A percentile compares a stretch with the other conserved stretches of the same genome.
phyloP scores from a whole-genome alignment of 1,140 invertebrate genomes.

The Bombus picipes region DNA sequence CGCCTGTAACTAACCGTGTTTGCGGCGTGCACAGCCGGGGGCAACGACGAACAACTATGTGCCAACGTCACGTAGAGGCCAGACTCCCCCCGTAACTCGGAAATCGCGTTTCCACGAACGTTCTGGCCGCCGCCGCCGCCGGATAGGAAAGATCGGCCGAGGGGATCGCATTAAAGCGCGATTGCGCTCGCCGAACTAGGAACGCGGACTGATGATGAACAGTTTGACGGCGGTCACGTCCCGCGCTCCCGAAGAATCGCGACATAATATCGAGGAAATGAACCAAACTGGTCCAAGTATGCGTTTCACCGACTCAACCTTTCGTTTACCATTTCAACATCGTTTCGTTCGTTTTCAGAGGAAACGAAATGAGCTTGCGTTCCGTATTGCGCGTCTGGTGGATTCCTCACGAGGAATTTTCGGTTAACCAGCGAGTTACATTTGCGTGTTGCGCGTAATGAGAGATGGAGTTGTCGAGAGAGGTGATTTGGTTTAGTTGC shows the following conservation, averaged over 20 bases:
- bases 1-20: slow-evolving; percentile 71
- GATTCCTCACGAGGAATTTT: background rate
- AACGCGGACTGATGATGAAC: slow-evolving; percentile 36
- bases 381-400: background rate
- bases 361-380: background rate
- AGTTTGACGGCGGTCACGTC: slow-evolving; percentile 39
- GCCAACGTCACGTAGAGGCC: slow-evolving; percentile 65
- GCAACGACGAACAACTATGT: slow-evolving; percentile 63
- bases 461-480: background rate
- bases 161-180: slow-evolving; percentile 23
- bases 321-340: too few species aligned
- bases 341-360: background rate
- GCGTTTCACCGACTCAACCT: background rate
- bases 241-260: slow-evolving; percentile 32
- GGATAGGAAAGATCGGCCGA: slow-evolving; percentile 14
- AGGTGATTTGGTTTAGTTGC: background rate
- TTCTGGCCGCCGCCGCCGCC: background rate
- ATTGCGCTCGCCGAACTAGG: slow-evolving; percentile 31
- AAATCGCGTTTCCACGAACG: slow-evolving; percentile 58
- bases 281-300: slow-evolving; percentile 16
- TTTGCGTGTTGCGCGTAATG: background rate
- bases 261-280: slow-evolving; percentile 24
- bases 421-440: background rate
- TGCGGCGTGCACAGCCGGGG: slow-evolving; percentile 55
- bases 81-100: slow-evolving; percentile 36